phyloP scores from a whole-genome alignment of 2,888 invertebrate genomes.

The Neelides folsomi region DNA sequence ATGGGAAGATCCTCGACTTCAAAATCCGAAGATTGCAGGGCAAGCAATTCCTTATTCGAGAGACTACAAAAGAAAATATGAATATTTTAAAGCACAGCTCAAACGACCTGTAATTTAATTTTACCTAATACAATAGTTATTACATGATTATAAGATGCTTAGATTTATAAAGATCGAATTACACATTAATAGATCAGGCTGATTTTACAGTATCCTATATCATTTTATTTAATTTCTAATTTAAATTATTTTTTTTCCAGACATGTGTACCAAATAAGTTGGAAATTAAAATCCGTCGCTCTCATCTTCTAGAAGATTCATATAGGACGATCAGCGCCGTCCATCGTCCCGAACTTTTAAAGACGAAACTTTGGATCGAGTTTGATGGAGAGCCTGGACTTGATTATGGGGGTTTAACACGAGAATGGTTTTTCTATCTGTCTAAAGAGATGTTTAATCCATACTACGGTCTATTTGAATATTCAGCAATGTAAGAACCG shows the following conservation, averaged over 20 bases:
- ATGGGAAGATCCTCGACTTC: conserved; percentile 97
- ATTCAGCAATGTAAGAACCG: conserved; percentile 79
- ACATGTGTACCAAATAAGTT: conserved; percentile 94
- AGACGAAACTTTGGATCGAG: conserved; percentile 97
- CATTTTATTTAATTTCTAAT: not conserved
- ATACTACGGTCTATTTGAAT: conserved; percentile 97
- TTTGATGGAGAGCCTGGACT: conserved; percentile 93
- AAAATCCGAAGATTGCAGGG: conserved; percentile 91
- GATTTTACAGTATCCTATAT: not conserved
- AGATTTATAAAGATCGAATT: not conserved
- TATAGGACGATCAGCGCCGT: conserved; percentile 88
- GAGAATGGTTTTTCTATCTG: conserved; percentile 97
- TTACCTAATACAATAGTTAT: not conserved
- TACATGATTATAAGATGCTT: not conserved
- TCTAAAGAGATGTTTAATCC: conserved; percentile 99
- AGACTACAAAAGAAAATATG: conserved; percentile 97
- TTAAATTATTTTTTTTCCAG: conserved; percentile 40
- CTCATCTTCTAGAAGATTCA: conserved; percentile 90
- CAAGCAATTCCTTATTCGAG: conserved; percentile 93
- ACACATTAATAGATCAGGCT: no score
- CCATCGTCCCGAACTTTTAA: conserved; percentile 76
- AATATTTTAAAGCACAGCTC: conserved; percentile 90
- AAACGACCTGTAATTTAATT: conserved; percentile 67
- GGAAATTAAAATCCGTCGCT: conserved; percentile 79
- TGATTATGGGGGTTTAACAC: conserved; percentile 91